phyloP scores from a whole-genome alignment of 2,888 invertebrate species.

The Spialia ferax region DNA sequence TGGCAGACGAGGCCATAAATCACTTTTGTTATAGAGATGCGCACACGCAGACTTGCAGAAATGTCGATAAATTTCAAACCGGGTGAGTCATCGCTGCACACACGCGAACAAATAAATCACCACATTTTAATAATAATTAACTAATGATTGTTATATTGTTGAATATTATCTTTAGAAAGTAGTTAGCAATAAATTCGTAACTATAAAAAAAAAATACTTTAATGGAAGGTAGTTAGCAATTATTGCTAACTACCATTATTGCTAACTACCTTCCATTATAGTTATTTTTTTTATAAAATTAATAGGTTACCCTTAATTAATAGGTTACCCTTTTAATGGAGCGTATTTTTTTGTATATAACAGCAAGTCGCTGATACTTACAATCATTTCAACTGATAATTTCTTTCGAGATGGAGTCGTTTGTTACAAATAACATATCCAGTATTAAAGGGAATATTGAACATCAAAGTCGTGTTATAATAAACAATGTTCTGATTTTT shows the following conservation, averaged over 20 bases:
- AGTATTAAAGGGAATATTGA: constrained; percentile 1
- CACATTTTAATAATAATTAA: constrained; percentile 1
- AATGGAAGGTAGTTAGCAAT: constrained; percentile 1
- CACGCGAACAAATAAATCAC: constrained; percentile 1
- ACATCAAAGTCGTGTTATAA: constrained; percentile 1
- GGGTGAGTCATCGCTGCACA: constrained; percentile 1
- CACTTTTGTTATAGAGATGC: constrained; percentile 1
- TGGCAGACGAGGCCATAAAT: too few species aligned
- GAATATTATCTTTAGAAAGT: constrained; percentile 1
- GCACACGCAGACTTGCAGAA: constrained; percentile 1
- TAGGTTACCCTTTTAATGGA: constrained; percentile 1
- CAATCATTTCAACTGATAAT: constrained; percentile 1
- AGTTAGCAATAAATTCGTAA: constrained; percentile 1
- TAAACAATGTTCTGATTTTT: constrained; percentile 1
- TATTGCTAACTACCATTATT: constrained; percentile 1
- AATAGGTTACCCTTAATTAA: constrained; percentile 1
- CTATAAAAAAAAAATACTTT: constrained; percentile 1
- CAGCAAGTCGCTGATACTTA: constrained; percentile 1
- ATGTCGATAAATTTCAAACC: constrained; percentile 1
- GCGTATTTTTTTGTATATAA: constrained; percentile 1
- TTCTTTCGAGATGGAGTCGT: constrained; percentile 1
- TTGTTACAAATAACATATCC: constrained; percentile 1
- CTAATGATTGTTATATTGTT: constrained; percentile 1
- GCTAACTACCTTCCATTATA: constrained; percentile 1
- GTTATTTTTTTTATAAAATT: constrained; percentile 1